Evolutionary conservation across 2,888 invertebrate genomes (phyloP).

Genomic region (Busseola fusca): DNA sequence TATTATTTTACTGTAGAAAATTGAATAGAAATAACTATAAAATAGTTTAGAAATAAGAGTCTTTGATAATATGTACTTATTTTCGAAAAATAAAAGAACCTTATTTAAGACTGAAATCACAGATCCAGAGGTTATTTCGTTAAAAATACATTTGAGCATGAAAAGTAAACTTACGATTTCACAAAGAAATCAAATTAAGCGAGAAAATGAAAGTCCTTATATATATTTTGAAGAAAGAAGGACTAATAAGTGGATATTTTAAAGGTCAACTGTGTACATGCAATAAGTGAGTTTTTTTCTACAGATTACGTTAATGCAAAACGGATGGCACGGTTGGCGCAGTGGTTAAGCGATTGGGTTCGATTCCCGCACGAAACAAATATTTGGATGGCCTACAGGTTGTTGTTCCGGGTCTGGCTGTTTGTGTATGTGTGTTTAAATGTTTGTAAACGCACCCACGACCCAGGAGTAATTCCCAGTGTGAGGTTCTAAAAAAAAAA

Average conservation of each 20-base stretch:
- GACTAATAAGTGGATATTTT: not conserved
- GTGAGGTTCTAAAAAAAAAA: too few species aligned
- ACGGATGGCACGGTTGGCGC: too few species aligned
- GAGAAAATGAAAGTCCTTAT: slow-evolving; percentile 3
- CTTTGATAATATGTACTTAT: slow-evolving; percentile 6
- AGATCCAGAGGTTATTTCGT: slow-evolving; percentile 3
- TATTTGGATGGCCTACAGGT: too few species aligned
- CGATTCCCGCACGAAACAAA: too few species aligned
- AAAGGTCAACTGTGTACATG: not conserved
- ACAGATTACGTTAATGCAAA: too few species aligned
- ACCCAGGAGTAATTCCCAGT: too few species aligned
- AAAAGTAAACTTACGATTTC: slow-evolving; percentile 12
- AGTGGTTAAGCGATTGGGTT: too few species aligned
- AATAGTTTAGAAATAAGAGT: slow-evolving; percentile 6
- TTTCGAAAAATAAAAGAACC: slow-evolving; percentile 6
- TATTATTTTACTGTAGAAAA: not conserved
- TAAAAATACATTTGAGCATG: slow-evolving; percentile 12
- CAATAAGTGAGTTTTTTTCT: too few species aligned
- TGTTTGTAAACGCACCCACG: too few species aligned
- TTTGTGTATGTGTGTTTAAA: too few species aligned
- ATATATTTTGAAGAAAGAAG: slow-evolving; percentile 20
- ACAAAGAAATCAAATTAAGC: not conserved
- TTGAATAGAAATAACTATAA: slow-evolving; percentile 5
- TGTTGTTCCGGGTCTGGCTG: too few species aligned
- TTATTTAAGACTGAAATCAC: slow-evolving; percentile 9